Percentiles rank a stretch among this genome's conserved stretches.
phyloP scores from a whole-genome alignment of 2,113 vertebrate genomes.

The Ceyx margarethae region DNA sequence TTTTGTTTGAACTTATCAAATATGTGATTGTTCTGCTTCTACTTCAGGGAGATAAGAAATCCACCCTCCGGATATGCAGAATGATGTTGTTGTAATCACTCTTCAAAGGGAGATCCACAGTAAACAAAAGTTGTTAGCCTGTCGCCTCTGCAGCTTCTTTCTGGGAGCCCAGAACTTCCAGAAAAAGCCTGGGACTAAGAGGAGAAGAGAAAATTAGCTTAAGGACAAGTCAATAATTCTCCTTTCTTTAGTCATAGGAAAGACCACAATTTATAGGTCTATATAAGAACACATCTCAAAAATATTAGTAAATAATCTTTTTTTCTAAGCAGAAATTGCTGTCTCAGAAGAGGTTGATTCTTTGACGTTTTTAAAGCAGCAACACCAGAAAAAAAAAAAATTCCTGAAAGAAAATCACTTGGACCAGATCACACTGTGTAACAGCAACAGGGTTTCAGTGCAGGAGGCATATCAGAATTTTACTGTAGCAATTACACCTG shows the following conservation, averaged over 20 bases:
- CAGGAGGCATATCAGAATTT: rapidly evolving
- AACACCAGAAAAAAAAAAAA: not conserved
- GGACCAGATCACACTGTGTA: not conserved
- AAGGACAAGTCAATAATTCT: not conserved
- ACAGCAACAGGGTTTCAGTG: not conserved
- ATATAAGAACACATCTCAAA: not conserved
- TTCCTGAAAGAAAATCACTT: not conserved
- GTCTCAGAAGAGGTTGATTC: not conserved
- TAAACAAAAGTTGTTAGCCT: slow-evolving; percentile 38
- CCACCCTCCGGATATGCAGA: slow-evolving; percentile 61
- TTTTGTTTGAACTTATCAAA: slow-evolving; percentile 67
- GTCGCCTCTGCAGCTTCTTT: not conserved
- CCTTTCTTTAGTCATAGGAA: not conserved
- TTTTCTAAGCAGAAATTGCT: not conserved
- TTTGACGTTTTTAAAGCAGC: not conserved
- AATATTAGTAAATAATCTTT: not conserved
- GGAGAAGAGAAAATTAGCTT: not conserved
- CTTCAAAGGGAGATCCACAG: slow-evolving; percentile 61
- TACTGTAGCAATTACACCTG: not conserved
- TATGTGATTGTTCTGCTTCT: slow-evolving; percentile 60
- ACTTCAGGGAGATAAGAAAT: slow-evolving; percentile 62
- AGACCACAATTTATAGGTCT: not conserved
- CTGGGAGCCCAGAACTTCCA: not conserved
- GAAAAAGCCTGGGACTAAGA: not conserved
- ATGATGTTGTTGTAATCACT: slow-evolving; percentile 46